Conservation (phyloP, 2,113 vertebrate species). For the Synchiropus splendidus region DNA sequence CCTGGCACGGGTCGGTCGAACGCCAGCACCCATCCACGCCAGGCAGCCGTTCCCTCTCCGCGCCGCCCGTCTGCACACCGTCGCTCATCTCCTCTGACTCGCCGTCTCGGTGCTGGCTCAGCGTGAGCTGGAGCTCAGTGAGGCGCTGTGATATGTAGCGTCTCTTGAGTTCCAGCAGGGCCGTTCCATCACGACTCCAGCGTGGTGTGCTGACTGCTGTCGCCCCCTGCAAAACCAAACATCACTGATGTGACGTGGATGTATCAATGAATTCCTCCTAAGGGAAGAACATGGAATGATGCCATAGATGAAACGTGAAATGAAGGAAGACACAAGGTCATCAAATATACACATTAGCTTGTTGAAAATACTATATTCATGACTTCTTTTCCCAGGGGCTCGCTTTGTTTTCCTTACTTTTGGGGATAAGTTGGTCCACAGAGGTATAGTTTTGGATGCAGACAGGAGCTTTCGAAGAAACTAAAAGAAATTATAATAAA, state of each 20-base stretch:
- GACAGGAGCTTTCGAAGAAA: too few species aligned
- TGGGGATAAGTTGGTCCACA: too few species aligned
- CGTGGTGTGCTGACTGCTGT: slow-evolving; percentile 20
- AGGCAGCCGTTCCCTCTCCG: slow-evolving; percentile 15
- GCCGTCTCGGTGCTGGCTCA: slow-evolving; percentile 38
- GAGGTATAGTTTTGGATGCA: too few species aligned
- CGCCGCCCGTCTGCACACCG: slow-evolving; percentile 1
- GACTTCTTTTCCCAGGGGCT: too few species aligned
- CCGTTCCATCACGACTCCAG: slow-evolving; percentile 51
- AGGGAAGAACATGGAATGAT: too few species aligned
- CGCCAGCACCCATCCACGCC: background rate
- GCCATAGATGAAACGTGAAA: too few species aligned
- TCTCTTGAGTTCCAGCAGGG: slow-evolving; percentile 56
- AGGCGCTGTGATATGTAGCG: slow-evolving; percentile 50
- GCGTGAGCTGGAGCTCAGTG: slow-evolving; percentile 53
- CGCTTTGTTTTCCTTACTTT: too few species aligned
- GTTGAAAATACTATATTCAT: too few species aligned
- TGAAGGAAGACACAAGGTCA: too few species aligned
- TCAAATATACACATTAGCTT: too few species aligned
- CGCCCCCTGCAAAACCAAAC: slow-evolving; percentile 20
- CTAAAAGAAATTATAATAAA: too few species aligned
- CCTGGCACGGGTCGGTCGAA: slow-evolving; percentile 1
- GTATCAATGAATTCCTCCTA: too few species aligned
- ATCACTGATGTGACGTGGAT: background rate
- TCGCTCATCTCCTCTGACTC: slow-evolving; percentile 42